These are phyloP conservation scores for Nothobranchius furzeri DNA, from an alignment of 2,113 vertebrate genomes.

Conservation along the genomic window DNA sequence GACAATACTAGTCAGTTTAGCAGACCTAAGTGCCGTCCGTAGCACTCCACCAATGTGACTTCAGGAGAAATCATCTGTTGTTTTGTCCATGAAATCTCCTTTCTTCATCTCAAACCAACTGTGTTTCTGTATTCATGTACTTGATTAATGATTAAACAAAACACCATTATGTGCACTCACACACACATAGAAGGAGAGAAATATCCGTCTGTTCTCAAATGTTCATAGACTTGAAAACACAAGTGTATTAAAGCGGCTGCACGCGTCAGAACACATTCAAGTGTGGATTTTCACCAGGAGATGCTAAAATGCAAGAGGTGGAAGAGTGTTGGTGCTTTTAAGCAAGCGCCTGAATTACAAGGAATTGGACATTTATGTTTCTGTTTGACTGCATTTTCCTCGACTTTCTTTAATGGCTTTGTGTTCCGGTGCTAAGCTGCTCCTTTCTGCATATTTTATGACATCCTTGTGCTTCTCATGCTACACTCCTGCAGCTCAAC, in stretches of 20 bases:
- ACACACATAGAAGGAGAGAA: neutral
- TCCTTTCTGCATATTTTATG: conserved; percentile 77
- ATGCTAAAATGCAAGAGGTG: conserved; percentile 5
- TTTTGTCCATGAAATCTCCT: conserved; percentile 15
- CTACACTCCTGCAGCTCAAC: conserved; percentile 37
- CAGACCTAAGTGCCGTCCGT: neutral
- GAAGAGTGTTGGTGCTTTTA: conserved; percentile 20
- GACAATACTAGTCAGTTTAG: neutral
- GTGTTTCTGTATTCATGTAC: conserved; percentile 34
- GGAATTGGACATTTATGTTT: conserved; percentile 67
- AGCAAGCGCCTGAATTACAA: conserved; percentile 13
- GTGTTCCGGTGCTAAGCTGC: conserved; percentile 61
- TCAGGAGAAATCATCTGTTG: neutral
- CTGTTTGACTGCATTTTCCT: conserved; percentile 65
- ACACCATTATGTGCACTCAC: conserved; percentile 24
- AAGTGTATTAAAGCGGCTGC: conserved; percentile 32
- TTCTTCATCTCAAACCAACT: conserved; percentile 42
- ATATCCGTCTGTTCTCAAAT: too few species aligned
- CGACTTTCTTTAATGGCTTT: conserved; percentile 71
- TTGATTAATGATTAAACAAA: conserved; percentile 66
- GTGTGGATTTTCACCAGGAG: conserved; percentile 11
- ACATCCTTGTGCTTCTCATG: conserved; percentile 51
- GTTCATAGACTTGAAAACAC: conserved; percentile 9
- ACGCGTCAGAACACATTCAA: conserved; percentile 19
- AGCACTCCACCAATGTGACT: neutral